Percentiles rank a stretch among this genome's conserved stretches.
Evolutionary conservation across 2,888 invertebrate species (phyloP).

Genomic region (Lamellibrachia satsuma): DNA sequence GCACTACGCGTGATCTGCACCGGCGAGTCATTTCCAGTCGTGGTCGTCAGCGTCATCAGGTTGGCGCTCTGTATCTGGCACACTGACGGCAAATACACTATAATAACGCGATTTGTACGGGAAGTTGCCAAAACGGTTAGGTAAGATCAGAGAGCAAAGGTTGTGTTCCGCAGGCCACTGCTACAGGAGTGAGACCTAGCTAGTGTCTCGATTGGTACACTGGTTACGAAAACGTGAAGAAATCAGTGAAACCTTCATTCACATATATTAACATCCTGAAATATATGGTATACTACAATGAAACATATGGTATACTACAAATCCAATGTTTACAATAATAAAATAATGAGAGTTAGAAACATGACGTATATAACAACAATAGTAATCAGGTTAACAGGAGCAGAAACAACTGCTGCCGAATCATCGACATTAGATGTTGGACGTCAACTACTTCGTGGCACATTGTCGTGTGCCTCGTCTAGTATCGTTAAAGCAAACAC

Average conservation of each 20-base stretch:
- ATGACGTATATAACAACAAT: not conserved
- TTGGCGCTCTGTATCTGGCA: conserved; percentile 10
- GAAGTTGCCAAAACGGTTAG: no score
- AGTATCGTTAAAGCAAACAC: no score
- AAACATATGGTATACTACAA: not conserved
- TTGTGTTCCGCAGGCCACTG: no score
- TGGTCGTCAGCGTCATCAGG: not conserved
- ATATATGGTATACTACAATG: no score
- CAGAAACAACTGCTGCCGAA: not conserved
- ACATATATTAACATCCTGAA: no score
- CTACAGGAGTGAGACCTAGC: no score
- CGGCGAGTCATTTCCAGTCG: not conserved
- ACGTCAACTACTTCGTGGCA: not conserved
- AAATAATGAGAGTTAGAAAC: not conserved
- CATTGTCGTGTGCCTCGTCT: no score
- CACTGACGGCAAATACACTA: not conserved
- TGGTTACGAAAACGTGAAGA: no score
- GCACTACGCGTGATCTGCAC: not conserved
- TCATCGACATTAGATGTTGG: not conserved
- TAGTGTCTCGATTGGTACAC: no score
- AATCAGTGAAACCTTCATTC: no score
- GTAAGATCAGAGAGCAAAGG: no score
- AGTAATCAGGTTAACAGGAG: not conserved
- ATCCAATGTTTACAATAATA: no score
- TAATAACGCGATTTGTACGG: not conserved